Base-by-base conservation (phyloP, 2,797 vertebrate species). In the Ceyx erithaca region DNA sequence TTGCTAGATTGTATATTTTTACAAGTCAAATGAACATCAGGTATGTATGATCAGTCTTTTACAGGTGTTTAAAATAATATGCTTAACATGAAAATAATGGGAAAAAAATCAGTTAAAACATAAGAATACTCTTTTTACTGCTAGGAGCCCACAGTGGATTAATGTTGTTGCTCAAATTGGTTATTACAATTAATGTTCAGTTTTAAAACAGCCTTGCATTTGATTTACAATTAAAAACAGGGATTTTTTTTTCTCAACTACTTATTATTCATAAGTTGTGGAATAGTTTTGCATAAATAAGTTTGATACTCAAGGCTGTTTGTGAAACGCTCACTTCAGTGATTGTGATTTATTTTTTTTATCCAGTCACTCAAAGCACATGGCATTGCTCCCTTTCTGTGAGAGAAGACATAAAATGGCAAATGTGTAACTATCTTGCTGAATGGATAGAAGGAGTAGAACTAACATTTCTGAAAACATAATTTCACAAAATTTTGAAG, bases 11-110 rank as follows among this genome's bases (percentile, higher is more conserved):
- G 61, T 58, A 33, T 70, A 84, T 57, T 71, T 30, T 70, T 86
- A 82, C 8, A 90, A 90, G 35, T 76, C 67, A 93, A 96, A 88
- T 92, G 90, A 95, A 76, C 80, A 95, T 90, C 85, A 94, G 86
- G 75, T 91, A 59, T 77, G 28, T 30, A 80, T 49, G 31, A 94
- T 80, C 66, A 71, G 76, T 83, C 75, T 96, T 92, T 89, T 90
- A 91, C 40, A 90, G 71, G 75, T 93, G 55, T 88, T 91, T 59
- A 85, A 92, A 88, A 68, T 78, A 84, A 88, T 17, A 79, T 18
- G n/a, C 0, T 23, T 67, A 64, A 46, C 10, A 69, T 22, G 14
- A 1, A 94, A 81, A 90, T 62, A 0, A 51, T 66, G 12, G 67
- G 75, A 75, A 82, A 7, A 40, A 19, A 28, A 40, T 18, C 35